phyloP scores from a whole-genome alignment of 2,797 vertebrate genomes.

The Sebastolobus altivelis region DNA sequence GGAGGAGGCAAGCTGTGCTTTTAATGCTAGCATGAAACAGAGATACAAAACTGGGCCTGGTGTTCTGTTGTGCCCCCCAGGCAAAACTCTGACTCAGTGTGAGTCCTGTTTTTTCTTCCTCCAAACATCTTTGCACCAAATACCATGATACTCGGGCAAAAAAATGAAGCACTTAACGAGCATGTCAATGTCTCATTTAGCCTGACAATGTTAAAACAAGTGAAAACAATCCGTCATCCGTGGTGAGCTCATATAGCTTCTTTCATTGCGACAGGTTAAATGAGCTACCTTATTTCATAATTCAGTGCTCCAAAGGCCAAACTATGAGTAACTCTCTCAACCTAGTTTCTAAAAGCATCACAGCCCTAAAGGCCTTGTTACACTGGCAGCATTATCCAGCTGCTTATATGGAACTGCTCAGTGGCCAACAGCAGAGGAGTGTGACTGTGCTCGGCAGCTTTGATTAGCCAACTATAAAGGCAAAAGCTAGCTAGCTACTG shows the following conservation, averaged over 20 bases:
- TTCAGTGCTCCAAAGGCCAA: conserved; percentile 53
- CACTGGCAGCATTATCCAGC: conserved; percentile 31
- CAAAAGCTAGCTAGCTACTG: conserved; percentile 6
- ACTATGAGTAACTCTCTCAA: conserved; percentile 61
- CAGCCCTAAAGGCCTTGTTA: conserved; percentile 60
- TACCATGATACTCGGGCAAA: conserved; percentile 18
- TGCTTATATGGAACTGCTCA: conserved; percentile 38
- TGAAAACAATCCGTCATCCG: conserved; percentile 24
- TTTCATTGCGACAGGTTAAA: conserved; percentile 39
- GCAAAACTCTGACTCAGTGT: conserved; percentile 64
- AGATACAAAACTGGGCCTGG: conserved; percentile 54
- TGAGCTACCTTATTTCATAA: conserved; percentile 52
- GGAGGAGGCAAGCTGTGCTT: conserved; percentile 64
- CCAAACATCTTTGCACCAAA: conserved; percentile 57
- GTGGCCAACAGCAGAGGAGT: conserved; percentile 22
- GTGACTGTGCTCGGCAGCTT: conserved; percentile 18
- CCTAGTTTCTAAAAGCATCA: conserved; percentile 67
- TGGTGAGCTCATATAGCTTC: conserved; percentile 9
- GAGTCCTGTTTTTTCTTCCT: conserved; percentile 35
- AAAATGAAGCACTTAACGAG: conserved; percentile 31
- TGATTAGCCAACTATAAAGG: conserved; percentile 34
- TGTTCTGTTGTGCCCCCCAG: conserved; percentile 58
- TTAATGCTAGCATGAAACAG: conserved; percentile 60
- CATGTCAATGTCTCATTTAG: conserved; percentile 32
- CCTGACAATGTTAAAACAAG: conserved; percentile 29